Evolutionary conservation across 2,888 invertebrate genomes (phyloP).

Genomic region (Drepanosiphum platanoidis): DNA sequence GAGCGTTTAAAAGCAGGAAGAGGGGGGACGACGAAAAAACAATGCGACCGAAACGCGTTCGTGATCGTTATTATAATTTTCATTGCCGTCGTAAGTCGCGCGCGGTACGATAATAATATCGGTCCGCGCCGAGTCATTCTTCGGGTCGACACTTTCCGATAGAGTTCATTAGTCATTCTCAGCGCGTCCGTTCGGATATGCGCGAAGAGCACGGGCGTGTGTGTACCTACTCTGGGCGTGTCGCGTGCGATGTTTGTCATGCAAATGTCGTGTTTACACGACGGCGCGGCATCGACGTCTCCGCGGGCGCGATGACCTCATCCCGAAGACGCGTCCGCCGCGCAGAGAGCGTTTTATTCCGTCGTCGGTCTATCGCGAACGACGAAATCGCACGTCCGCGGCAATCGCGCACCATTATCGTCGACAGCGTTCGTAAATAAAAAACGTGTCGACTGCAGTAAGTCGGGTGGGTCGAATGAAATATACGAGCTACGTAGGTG

Average conservation of each 20-base stretch:
- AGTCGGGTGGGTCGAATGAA: too few species aligned
- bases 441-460: too few species aligned
- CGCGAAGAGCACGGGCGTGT: not conserved
- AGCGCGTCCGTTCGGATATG: not conserved
- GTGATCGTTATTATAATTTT: not conserved
- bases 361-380: not conserved
- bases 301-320: constrained; percentile 20
- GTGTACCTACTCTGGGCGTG: not conserved
- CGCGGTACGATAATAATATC: too few species aligned
- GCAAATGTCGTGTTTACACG: constrained; percentile 43
- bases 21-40: not conserved
- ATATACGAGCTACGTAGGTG: too few species aligned
- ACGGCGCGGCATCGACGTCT: not conserved
- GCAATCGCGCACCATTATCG: too few species aligned
- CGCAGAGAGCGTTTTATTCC: not conserved
- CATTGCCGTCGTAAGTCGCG: not conserved
- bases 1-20: not conserved
- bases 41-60: not conserved
- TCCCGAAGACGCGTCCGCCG: constrained; percentile 8
- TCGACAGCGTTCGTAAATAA: too few species aligned
- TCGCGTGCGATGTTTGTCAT: constrained; percentile 11
- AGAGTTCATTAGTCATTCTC: constrained; percentile 36
- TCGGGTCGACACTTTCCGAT: not conserved
- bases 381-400: not conserved
- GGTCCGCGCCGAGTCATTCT: not conserved